Conservation (phyloP, 2,797 vertebrate genomes). For the Epinephelus malabaricus region DNA sequence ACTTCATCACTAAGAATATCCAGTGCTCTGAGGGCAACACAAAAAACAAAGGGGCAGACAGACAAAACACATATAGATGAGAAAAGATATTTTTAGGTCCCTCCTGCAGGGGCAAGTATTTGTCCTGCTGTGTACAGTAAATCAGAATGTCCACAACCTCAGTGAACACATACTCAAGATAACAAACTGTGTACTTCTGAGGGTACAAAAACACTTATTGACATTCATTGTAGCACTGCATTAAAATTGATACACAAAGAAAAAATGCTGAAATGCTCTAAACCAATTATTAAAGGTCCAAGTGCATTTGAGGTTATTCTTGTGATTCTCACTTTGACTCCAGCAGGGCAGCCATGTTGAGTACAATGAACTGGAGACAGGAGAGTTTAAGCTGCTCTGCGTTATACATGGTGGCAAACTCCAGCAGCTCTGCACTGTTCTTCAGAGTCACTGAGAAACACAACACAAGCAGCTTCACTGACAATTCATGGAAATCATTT, state of each 20-base stretch:
- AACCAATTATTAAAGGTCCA: background rate
- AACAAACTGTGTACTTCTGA: background rate
- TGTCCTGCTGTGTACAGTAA: background rate
- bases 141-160: background rate
- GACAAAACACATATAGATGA: constrained; percentile 22
- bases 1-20: constrained; percentile 96
- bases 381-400: constrained; percentile 96
- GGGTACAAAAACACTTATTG: background rate
- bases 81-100: constrained; percentile 30
- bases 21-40: constrained; percentile 88
- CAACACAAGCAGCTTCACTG: background rate
- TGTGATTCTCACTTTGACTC: constrained; percentile 91
- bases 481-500: background rate
- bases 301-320: background rate
- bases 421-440: constrained; percentile 93
- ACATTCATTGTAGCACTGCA: background rate
- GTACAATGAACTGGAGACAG: constrained; percentile 95
- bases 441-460: constrained; percentile 93
- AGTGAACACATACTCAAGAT: background rate
- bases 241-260: background rate
- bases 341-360: constrained; percentile 95
- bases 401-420: constrained; percentile 94
- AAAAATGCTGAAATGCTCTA: background rate
- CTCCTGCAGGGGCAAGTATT: background rate
- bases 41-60: constrained; percentile 29